Percentiles rank a stretch among this genome's conserved stretches.
Conservation (phyloP, 2,888 invertebrate species). For the Byasa hedistus region DNA sequence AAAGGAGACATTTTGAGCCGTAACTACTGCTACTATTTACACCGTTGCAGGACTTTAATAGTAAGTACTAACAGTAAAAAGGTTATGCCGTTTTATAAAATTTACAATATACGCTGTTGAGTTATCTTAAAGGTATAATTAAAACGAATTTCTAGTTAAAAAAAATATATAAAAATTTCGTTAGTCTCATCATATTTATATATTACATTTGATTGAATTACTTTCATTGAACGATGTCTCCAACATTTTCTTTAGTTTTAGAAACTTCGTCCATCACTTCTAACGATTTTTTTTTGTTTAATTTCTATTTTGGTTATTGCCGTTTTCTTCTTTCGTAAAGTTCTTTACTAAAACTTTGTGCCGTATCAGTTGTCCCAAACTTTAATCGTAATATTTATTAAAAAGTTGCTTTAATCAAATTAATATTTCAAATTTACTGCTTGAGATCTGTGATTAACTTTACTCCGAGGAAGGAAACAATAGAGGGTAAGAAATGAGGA, state of each 20-base stretch:
- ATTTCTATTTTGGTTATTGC: too few relatives aligned
- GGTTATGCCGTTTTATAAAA: background rate
- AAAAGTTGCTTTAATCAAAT: constrained; percentile 4
- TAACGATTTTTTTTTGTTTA: too few relatives aligned
- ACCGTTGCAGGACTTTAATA: background rate
- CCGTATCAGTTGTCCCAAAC: background rate
- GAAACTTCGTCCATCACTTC: too few relatives aligned
- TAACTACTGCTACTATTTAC: background rate
- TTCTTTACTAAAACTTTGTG: background rate
- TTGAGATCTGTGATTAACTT: constrained; percentile 21
- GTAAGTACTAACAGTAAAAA: background rate
- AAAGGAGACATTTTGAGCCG: background rate
- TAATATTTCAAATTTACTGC: constrained; percentile 22
- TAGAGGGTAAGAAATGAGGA: constrained; percentile 18
- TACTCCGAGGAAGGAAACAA: constrained; percentile 24
- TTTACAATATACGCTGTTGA: background rate
- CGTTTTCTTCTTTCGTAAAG: background rate
- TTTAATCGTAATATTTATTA: background rate
- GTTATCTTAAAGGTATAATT: background rate
- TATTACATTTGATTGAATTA: background rate
- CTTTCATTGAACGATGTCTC: background rate
- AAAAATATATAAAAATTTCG: background rate
- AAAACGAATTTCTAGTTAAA: background rate
- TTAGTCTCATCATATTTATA: background rate
- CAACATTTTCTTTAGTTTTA: too few relatives aligned